Percentiles rank a stretch among this genome's conserved stretches.
phyloP scores from a whole-genome alignment of 2,797 vertebrate species.

The Pelochelys cantorii region DNA sequence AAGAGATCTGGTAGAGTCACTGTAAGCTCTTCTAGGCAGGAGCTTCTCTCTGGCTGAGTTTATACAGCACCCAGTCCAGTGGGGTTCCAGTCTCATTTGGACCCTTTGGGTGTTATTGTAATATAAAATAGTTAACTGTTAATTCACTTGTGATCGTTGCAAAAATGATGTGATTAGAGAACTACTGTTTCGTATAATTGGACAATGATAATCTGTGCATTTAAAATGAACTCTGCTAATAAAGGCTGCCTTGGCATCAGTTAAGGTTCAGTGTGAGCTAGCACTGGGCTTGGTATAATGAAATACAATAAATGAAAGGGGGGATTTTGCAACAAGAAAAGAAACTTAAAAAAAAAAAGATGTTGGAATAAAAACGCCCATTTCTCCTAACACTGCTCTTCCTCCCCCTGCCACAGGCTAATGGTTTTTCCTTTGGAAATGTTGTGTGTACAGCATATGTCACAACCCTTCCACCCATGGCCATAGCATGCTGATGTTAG shows the following conservation, averaged over 20 bases:
- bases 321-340: slow-evolving; percentile 14
- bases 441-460: accelerated
- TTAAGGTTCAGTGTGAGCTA: neutral
- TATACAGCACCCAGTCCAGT: neutral
- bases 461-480: accelerated
- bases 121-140: neutral
- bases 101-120: neutral
- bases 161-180: neutral
- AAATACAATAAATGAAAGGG: slow-evolving; percentile 52
- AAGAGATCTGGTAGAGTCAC: slow-evolving; percentile 6
- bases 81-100: neutral
- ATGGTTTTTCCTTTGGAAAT: accelerated
- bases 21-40: slow-evolving; percentile 41
- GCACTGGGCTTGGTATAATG: neutral
- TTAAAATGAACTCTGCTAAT: slow-evolving; percentile 8
- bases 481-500: accelerated
- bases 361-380: neutral
- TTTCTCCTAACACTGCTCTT: neutral
- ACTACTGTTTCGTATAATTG: neutral
- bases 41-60: neutral
- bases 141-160: neutral
- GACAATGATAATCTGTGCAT: neutral
- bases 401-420: neutral
- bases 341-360: neutral
- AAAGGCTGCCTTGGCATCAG: neutral